These are phyloP conservation scores for Rhopalosiphum nymphaeae DNA, from an alignment of 2,888 invertebrate genomes.

Conservation along the genomic window DNA sequence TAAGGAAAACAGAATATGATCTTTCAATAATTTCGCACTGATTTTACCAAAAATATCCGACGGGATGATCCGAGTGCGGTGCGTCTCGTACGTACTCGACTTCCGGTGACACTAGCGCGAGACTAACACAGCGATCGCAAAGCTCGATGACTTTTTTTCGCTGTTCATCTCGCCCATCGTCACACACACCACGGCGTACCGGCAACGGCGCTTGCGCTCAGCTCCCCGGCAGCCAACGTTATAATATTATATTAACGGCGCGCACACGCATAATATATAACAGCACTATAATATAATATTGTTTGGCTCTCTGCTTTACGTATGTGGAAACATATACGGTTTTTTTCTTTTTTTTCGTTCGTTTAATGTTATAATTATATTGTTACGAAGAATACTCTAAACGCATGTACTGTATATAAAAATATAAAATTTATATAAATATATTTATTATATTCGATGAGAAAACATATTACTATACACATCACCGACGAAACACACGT, in stretches of 20 bases:
- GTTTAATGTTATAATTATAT: neutral
- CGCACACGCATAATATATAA: conserved; percentile 12
- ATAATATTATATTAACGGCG: conserved; percentile 34
- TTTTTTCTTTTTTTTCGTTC: neutral
- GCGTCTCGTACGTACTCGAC: conserved; percentile 44
- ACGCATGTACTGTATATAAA: neutral
- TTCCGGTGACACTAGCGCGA: conserved; percentile 61
- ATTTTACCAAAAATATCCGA: conserved; percentile 26
- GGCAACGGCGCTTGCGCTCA: conserved; percentile 56
- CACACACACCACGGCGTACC: neutral
- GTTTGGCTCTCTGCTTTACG: conserved; percentile 25
- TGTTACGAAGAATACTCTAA: neutral
- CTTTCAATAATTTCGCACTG: neutral
- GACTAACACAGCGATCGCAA: conserved; percentile 53
- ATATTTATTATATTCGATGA: neutral
- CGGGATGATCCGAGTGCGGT: neutral
- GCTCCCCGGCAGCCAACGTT: conserved; percentile 28
- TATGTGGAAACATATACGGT: neutral
- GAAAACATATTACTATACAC: neutral
- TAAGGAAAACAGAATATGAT: neutral
- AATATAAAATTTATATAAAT: neutral
- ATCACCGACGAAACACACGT: neutral
- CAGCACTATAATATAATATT: conserved; percentile 7
- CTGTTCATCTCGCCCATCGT: conserved; percentile 44
- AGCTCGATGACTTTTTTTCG: conserved; percentile 55